Base-by-base conservation (phyloP, 2,888 invertebrate genomes). In the Tanytarsus gracilentus region DNA sequence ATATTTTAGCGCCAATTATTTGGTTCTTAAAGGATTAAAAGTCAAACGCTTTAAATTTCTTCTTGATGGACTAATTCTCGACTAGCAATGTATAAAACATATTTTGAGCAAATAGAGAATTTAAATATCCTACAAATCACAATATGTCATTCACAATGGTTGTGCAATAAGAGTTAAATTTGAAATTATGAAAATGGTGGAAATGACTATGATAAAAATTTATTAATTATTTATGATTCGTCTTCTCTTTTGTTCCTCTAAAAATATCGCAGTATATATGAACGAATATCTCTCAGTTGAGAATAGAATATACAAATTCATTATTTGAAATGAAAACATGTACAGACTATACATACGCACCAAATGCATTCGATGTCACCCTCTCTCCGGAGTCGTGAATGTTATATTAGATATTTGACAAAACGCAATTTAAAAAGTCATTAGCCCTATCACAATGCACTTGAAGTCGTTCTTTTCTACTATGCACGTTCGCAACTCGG, bases 361-460 rank as follows among this genome's bases (percentile, higher is more conserved):
- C n/a, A n/a, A n/a, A n/a, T n/a, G n/a, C n/a, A n/a, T n/a, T n/a
- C n/a, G n/a, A n/a, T 40, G 40, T 18, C 16, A 21, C 21, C 16
- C 40, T 18, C 16, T 44, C 44, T 21, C 52, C 14, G 25, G 53
- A 36, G 51, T 16, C 29, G 53, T 53, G 21, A 53, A 53, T 36
- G 18, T 53, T 21, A 36, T 53, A 53, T 53, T 36, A 53, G 53
- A 25, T 39, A 36, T 36, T 53, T 36, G 53, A 53, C 53, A 36
- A 21, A 53, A 33, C 53, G 33, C 36, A 33, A 16, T 53, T 53
- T 53, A 36, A 53, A 51, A 53, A 53, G 53, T 53, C 53, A 53
- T 53, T 53, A 53, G 53, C 52, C 30, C 29, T 52, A 48, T 52
- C 52, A 52, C 52, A 27, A 52, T 52, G 48, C 36, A 52, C 52